Evolutionary conservation across 2,888 invertebrate genomes (phyloP).

Genomic region (Aleiodes leptofemur): DNA sequence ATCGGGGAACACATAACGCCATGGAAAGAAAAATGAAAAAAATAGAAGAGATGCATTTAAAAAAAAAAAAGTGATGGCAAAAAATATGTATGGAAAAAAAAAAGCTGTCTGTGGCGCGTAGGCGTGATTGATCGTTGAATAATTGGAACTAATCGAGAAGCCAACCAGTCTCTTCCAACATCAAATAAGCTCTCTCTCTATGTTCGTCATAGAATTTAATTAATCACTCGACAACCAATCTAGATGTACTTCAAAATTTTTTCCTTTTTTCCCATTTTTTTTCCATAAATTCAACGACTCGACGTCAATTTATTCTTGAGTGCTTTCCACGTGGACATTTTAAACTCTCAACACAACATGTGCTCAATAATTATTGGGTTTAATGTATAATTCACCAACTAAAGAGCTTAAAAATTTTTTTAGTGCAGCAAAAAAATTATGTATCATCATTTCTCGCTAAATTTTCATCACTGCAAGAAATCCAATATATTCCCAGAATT

Average conservation of each 20-base stretch:
- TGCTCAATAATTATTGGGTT: too few relatives aligned
- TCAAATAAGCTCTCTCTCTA: constrained; percentile 37
- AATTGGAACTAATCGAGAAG: constrained; percentile 51
- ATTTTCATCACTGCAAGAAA: constrained; percentile 24
- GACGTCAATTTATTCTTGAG: background rate
- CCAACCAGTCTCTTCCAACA: constrained; percentile 27
- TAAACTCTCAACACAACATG: too few relatives aligned
- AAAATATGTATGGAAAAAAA: constrained; percentile 31
- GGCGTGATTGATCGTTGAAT: constrained; percentile 51
- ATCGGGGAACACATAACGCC: constrained; percentile 38
- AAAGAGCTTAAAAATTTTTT: too few relatives aligned
- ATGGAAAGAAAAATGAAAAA: constrained; percentile 38
- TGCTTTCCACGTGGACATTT: background rate
- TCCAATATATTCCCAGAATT: constrained; percentile 21
- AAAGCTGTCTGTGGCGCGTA: constrained; percentile 33
- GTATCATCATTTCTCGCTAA: constrained; percentile 1
- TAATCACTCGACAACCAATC: constrained; percentile 37
- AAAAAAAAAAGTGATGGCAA: background rate
- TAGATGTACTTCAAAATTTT: constrained; percentile 11
- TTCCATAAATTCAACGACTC: too few relatives aligned
- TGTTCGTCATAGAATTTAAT: constrained; percentile 22
- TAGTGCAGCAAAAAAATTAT: background rate
- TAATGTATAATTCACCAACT: too few relatives aligned
- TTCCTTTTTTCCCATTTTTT: background rate
- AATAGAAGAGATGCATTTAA: constrained; percentile 18